Evolutionary conservation across 2,113 vertebrate species (phyloP).

Genomic region (Larimichthys crocea): DNA sequence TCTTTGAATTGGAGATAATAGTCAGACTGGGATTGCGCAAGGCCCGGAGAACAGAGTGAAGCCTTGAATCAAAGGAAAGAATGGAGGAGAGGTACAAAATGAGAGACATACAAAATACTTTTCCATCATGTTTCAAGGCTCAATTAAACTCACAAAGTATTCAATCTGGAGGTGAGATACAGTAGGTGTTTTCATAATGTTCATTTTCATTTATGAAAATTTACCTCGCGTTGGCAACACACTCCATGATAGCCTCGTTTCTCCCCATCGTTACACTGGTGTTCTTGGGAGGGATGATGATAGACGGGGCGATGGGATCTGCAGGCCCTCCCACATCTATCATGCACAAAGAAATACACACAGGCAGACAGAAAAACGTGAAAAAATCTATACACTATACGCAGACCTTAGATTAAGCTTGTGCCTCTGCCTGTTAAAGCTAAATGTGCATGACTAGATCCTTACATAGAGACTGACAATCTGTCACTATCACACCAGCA

Average conservation of each 20-base stretch:
- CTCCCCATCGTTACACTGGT: slow-evolving; percentile 94
- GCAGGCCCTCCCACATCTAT: slow-evolving; percentile 93
- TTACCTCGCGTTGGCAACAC: slow-evolving; percentile 95
- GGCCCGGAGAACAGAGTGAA: slow-evolving; percentile 60
- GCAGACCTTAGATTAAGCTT: slow-evolving; percentile 34
- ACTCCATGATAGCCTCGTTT: slow-evolving; percentile 95
- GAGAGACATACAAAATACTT: slow-evolving; percentile 55
- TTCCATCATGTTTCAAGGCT: slow-evolving; percentile 54
- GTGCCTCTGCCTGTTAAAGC: slow-evolving; percentile 38
- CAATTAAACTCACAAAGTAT: slow-evolving; percentile 61
- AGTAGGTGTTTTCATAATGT: slow-evolving; percentile 35
- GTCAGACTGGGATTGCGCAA: slow-evolving; percentile 53
- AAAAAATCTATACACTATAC: slow-evolving; percentile 40
- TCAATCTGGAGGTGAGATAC: slow-evolving; percentile 32
- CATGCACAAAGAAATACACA: slow-evolving; percentile 26
- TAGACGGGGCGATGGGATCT: slow-evolving; percentile 95
- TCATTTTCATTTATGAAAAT: not conserved
- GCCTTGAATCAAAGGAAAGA: slow-evolving; percentile 72
- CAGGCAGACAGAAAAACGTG: not conserved
- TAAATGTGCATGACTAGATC: slow-evolving; percentile 48
- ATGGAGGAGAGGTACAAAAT: slow-evolving; percentile 60
- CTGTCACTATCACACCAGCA: slow-evolving; percentile 56
- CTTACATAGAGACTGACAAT: slow-evolving; percentile 52
- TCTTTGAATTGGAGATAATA: slow-evolving; percentile 80
- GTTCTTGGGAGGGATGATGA: slow-evolving; percentile 95